phyloP scores from a whole-genome alignment of 2,797 vertebrate species.

The Diplodus sargus region DNA sequence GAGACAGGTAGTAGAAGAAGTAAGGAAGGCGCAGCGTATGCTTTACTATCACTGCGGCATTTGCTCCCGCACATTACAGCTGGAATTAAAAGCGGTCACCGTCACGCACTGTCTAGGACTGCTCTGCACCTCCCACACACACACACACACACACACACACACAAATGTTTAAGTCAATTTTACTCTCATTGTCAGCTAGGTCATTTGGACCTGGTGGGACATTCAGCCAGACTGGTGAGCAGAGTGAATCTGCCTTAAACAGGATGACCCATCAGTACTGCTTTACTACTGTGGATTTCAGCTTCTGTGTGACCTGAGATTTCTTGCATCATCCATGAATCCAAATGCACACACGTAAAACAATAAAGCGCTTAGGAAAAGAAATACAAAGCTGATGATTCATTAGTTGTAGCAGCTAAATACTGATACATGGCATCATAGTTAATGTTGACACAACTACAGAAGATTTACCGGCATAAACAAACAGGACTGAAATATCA shows the following conservation, averaged over 20 bases:
- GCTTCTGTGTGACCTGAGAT: constrained; percentile 25
- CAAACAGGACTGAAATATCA: constrained; percentile 11
- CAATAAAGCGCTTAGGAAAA: constrained; percentile 1
- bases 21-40: constrained; percentile 23
- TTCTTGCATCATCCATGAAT: constrained; percentile 38
- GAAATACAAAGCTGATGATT: constrained; percentile 11
- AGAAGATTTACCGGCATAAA: constrained; percentile 1
- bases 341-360: background rate
- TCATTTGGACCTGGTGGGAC: constrained; percentile 37
- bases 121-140: constrained; percentile 36
- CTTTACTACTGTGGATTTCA: constrained; percentile 18
- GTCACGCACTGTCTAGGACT: constrained; percentile 74
- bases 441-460: constrained; percentile 15
- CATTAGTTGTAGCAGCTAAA: constrained; percentile 11
- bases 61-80: constrained; percentile 71
- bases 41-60: constrained; percentile 59
- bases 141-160: background rate
- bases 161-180: constrained; percentile 10
- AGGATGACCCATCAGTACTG: constrained; percentile 30
- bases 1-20: background rate
- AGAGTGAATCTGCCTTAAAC: constrained; percentile 24
- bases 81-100: constrained; percentile 83
- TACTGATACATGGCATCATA: background rate
- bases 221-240: constrained; percentile 26
- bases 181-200: constrained; percentile 15